Conservation (phyloP, 2,888 invertebrate species). For the Parasteatoda lunata region DNA sequence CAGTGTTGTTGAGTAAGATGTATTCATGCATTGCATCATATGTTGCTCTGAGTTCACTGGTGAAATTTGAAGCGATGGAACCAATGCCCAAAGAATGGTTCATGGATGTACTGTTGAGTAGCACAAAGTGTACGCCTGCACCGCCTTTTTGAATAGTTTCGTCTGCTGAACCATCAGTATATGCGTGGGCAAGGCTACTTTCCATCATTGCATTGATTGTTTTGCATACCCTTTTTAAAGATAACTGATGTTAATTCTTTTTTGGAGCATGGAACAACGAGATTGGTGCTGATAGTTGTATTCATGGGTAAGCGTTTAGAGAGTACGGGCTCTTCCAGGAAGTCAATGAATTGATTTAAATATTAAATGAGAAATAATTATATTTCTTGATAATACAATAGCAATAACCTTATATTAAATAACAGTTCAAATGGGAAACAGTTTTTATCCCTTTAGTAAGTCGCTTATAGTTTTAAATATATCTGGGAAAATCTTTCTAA, state of each 20-base stretch:
- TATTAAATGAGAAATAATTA: too few relatives aligned
- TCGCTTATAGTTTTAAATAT: too few relatives aligned
- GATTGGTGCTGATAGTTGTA: neutral
- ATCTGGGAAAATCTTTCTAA: too few relatives aligned
- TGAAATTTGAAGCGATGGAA: slow-evolving; percentile 16
- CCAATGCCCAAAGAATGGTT: neutral
- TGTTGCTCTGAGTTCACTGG: slow-evolving; percentile 13
- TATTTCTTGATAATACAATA: too few relatives aligned
- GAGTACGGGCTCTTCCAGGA: neutral
- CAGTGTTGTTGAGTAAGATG: too few relatives aligned
- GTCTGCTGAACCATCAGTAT: slow-evolving; percentile 14
- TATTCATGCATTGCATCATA: too few relatives aligned
- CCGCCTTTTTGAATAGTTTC: slow-evolving; percentile 7
- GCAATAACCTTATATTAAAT: too few relatives aligned
- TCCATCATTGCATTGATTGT: neutral
- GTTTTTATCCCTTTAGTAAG: too few relatives aligned
- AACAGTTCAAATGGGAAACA: too few relatives aligned
- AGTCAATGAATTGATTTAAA: too few relatives aligned
- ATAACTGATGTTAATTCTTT: slow-evolving; percentile 12
- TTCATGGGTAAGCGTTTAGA: neutral
- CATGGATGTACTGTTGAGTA: slow-evolving; percentile 1
- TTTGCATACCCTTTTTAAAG: slow-evolving; percentile 1
- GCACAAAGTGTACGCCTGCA: slow-evolving; percentile 1
- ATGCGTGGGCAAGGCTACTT: slow-evolving; percentile 11
- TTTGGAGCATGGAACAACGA: neutral